Percentiles rank a stretch among this genome's conserved stretches.
Evolutionary conservation across 2,797 vertebrate genomes (phyloP).

Genomic region (Pantherophis vulpinus): DNA sequence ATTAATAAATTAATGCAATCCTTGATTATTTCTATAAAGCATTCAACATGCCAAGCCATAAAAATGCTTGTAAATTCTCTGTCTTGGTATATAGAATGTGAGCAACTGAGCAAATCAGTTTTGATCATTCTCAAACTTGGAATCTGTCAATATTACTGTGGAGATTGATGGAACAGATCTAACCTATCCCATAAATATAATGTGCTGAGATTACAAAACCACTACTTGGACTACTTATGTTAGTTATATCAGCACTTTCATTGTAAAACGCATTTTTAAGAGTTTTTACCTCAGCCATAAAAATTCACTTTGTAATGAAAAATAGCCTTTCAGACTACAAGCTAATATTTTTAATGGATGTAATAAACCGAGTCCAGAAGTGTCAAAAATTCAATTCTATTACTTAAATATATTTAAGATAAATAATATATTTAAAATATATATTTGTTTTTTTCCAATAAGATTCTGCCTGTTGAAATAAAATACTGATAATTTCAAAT

Average conservation of each 20-base stretch:
- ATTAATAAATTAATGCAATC: constrained; percentile 47
- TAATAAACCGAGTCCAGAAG: constrained; percentile 17
- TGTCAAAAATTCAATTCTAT: constrained; percentile 1
- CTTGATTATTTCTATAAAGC: constrained; percentile 62
- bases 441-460: constrained; percentile 21
- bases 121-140: constrained; percentile 68
- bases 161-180: constrained; percentile 75
- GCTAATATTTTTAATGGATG: constrained; percentile 51
- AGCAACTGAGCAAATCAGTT: constrained; percentile 67
- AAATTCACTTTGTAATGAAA: constrained; percentile 72
- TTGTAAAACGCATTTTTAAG: constrained; percentile 70
- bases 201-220: constrained; percentile 67
- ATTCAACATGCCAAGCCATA: constrained; percentile 51
- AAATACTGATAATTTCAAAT: constrained; percentile 29
- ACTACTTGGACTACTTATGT: constrained; percentile 65
- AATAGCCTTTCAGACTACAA: constrained; percentile 48
- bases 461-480: neutral
- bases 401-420: neutral
- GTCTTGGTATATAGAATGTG: constrained; percentile 57
- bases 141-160: constrained; percentile 68
- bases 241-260: constrained; percentile 75
- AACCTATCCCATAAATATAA: constrained; percentile 77
- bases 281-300: constrained; percentile 72
- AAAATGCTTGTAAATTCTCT: constrained; percentile 57
- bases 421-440: neutral